Evolutionary conservation across 2,888 invertebrate species (phyloP), one percentile per base, ranked within the genome.

Genomic region (Andrena trimmerana): DNA sequence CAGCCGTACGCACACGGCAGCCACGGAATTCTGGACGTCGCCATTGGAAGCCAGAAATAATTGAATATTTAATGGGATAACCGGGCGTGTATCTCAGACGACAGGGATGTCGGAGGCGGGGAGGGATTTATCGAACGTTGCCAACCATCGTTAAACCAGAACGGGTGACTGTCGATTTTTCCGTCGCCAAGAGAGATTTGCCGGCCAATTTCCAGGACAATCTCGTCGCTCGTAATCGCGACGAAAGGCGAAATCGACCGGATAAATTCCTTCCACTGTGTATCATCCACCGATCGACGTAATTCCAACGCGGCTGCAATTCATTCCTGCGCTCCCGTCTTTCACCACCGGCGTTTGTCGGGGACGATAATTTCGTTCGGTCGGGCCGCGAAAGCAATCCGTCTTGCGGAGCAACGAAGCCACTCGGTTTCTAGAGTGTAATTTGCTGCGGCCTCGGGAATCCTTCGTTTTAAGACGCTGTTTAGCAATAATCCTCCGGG

Each of bases 61-160:
- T 91, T 90, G 86, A 90, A 90, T 87, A 87, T 89, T 88, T 89
- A 90, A 90, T 90, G 75, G 86, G 87, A 88, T 89, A 89, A 88
- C 83, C 77, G 82, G 66, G 73, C 79, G 20, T 85, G 75, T 78
- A 81, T 62, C 62, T 42, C 16, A 42, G 16, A 16, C 42, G 42
- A 4, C 54, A 63, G n/a, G 31, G 24, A 24, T 10, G 33, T 65
- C 31, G 50, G 66, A 16, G 54, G 62, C 13, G 29, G 48, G 65
- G 27, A 54, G 29, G 48, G 71, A 71, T 68, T 81, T 62, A 54
- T 68, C 69, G 76, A 66, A 74, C 71, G 75, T 69, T 52, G 69
- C 72, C 57, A 70, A 68, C 59, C 81, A 66, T 80, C 82, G 77
- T 80, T 77, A 60, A 74, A 74, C 67, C 16, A 42, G 42, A 42